These are phyloP conservation scores for Dicaeum eximium DNA, from an alignment of 2,113 vertebrate species.

Conservation along the genomic window DNA sequence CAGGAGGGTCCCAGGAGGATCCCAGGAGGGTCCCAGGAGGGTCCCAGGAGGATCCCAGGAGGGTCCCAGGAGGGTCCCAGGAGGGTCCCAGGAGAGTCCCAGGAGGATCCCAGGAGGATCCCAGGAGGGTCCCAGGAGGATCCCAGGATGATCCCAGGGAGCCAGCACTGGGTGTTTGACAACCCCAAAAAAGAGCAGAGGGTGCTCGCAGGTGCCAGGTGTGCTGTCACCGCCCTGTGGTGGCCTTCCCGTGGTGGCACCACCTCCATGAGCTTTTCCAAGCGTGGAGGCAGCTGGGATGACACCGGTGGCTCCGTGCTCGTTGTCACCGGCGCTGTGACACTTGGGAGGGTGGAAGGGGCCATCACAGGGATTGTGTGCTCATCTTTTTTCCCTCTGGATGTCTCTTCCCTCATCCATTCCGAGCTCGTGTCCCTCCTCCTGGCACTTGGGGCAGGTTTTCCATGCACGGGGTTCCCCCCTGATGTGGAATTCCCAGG, in stretches of 20 bases:
- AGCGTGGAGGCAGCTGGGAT: not conserved
- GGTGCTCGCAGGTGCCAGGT: accelerated
- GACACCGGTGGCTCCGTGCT: accelerated
- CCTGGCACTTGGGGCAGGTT: not conserved
- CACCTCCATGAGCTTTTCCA: accelerated
- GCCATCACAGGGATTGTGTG: accelerated
- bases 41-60: not conserved
- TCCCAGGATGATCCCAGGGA: not conserved
- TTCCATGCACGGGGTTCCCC: not conserved
- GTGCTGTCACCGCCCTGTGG: not conserved
- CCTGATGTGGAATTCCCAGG: accelerated
- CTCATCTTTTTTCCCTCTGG: not conserved
- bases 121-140: not conserved
- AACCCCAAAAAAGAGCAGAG: not conserved
- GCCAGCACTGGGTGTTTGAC: accelerated
- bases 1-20: too few species aligned
- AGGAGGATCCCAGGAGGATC: not conserved
- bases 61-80: not conserved
- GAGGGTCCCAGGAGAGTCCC: not conserved
- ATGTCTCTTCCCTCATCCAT: not conserved
- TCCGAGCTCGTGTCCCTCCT: accelerated
- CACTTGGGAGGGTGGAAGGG: not conserved
- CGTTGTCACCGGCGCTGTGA: not conserved
- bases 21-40: not conserved
- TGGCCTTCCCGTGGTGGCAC: not conserved